These are phyloP conservation scores for Sebastes itinus DNA, from an alignment of 2,797 vertebrate genomes.

Conservation along the genomic window DNA sequence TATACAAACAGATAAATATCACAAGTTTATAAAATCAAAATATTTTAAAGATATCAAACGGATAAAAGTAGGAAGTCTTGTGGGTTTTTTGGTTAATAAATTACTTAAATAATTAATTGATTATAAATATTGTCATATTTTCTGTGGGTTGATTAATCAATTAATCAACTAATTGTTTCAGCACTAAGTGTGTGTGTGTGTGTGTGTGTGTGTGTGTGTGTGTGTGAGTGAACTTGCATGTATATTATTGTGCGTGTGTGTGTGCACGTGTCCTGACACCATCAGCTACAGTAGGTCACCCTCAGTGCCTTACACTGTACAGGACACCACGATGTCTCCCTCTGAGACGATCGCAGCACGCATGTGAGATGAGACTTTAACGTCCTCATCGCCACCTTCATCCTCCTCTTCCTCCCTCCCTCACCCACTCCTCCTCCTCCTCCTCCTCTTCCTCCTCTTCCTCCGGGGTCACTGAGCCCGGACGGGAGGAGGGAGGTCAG, in stretches of 20 bases:
- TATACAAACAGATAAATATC: background rate
- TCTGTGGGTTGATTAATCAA: background rate
- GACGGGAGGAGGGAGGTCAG: background rate
- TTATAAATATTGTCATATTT: background rate
- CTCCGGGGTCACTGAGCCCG: background rate
- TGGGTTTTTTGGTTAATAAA: background rate
- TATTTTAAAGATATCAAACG: background rate
- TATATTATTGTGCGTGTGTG: background rate
- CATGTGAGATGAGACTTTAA: background rate
- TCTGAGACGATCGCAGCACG: conserved; percentile 31
- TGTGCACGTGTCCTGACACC: conserved; percentile 45
- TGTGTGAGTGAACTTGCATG: background rate
- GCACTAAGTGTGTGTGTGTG: background rate
- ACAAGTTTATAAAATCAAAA: background rate
- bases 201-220: background rate
- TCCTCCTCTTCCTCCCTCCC: background rate
- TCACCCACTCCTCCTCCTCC: background rate
- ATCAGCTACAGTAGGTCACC: conserved; percentile 72
- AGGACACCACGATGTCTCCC: conserved; percentile 52
- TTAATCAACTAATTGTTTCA: background rate
- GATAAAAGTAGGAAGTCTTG: background rate
- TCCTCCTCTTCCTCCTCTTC: background rate
- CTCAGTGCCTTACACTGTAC: conserved; percentile 81
- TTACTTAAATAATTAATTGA: background rate
- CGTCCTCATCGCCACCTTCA: conserved; percentile 10